phyloP scores from a whole-genome alignment of 2,113 vertebrate genomes.

The Charadrius vociferus region DNA sequence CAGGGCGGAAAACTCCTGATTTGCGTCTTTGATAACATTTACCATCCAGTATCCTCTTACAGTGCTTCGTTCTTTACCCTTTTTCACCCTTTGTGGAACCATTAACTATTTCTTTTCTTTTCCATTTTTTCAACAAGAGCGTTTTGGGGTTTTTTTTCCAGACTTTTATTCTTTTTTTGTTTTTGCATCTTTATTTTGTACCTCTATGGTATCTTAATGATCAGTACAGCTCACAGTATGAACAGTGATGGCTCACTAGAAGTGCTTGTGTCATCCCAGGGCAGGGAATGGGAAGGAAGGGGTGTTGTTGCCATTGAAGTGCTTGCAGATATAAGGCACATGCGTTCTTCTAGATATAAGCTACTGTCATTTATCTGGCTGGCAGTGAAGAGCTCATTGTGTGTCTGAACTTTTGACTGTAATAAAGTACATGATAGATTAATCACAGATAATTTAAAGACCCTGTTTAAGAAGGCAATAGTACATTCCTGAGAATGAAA shows the following conservation, averaged over 20 bases:
- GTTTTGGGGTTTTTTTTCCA: not conserved
- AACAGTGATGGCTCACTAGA: not conserved
- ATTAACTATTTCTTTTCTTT: not conserved
- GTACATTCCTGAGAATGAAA: not conserved
- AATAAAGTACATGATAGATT: not conserved
- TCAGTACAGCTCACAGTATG: not conserved
- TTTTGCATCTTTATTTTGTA: not conserved
- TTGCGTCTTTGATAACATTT: not conserved
- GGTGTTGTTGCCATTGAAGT: not conserved
- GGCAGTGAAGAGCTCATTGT: not conserved
- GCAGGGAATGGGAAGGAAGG: not conserved
- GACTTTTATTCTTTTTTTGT: not conserved
- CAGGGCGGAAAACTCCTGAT: not conserved
- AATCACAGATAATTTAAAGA: not conserved
- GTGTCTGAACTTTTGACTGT: not conserved
- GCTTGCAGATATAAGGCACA: not conserved
- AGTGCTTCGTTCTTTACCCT: not conserved
- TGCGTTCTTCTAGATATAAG: not conserved
- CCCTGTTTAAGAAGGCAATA: not conserved
- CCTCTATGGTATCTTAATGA: not conserved
- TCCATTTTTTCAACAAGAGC: not conserved
- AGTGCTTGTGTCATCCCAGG: not conserved
- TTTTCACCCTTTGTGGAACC: not conserved
- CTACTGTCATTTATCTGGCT: not conserved
- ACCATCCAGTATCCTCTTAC: not conserved